A percentile compares a stretch with the other conserved stretches of the same genome.
These are phyloP conservation scores for Lacanobia oleracea DNA, from an alignment of 2,888 invertebrate genomes.

Conservation along the genomic window DNA sequence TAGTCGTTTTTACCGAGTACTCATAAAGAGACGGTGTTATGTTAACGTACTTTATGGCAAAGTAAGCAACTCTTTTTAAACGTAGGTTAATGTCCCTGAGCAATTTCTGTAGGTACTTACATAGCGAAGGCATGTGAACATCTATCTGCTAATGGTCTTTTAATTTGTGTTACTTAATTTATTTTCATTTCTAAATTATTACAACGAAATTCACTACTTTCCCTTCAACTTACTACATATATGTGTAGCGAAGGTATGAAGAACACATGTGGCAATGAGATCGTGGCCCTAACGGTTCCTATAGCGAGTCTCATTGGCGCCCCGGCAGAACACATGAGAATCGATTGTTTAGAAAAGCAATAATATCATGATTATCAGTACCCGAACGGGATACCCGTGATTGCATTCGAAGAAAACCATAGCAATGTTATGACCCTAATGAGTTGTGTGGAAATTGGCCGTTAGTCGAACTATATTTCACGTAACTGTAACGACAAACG, in stretches of 20 bases:
- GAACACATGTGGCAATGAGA: constrained; percentile 77
- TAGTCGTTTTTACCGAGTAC: constrained; percentile 30
- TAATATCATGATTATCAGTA: constrained; percentile 64
- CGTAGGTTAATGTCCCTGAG: neutral
- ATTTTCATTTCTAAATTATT: constrained; percentile 7
- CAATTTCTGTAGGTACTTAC: constrained; percentile 1
- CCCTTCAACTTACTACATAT: constrained; percentile 25
- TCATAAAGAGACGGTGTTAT: constrained; percentile 35
- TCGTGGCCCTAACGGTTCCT: constrained; percentile 82
- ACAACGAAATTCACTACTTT: constrained; percentile 15
- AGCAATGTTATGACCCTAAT: constrained; percentile 66
- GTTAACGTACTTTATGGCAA: constrained; percentile 29
- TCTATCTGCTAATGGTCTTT: constrained; percentile 17
- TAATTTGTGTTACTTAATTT: constrained; percentile 13
- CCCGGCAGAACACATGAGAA: constrained; percentile 74
- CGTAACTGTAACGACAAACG: constrained; percentile 30
- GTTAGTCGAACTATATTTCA: constrained; percentile 49
- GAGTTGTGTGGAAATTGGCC: constrained; percentile 49
- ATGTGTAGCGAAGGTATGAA: constrained; percentile 58
- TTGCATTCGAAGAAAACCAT: constrained; percentile 59
- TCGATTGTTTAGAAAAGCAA: constrained; percentile 81
- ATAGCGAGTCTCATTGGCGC: constrained; percentile 66
- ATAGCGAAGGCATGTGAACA: neutral
- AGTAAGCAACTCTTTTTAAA: constrained; percentile 21
- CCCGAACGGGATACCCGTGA: constrained; percentile 48